These are phyloP conservation scores for Larimichthys crocea DNA, from an alignment of 2,113 vertebrate genomes.

Conservation along the genomic window DNA sequence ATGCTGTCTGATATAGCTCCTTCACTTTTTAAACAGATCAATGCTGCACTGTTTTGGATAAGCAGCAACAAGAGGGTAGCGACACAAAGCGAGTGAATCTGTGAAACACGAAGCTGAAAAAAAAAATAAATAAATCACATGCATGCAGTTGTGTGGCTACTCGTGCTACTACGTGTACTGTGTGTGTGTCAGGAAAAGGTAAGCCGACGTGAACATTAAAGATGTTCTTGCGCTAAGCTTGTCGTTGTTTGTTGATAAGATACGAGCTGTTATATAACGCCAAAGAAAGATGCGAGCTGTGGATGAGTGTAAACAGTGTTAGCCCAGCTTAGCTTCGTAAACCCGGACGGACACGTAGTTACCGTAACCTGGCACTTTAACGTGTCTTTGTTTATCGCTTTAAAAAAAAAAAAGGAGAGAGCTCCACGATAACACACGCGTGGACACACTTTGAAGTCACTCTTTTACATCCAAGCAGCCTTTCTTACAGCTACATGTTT, in stretches of 20 bases:
- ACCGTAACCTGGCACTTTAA: slow-evolving; percentile 2
- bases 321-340: no score
- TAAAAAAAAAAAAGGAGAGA: no score
- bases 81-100: background rate
- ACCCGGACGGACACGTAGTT: slow-evolving; percentile 42
- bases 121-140: no score
- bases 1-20: no score
- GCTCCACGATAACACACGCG: fast-evolving
- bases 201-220: slow-evolving; percentile 15
- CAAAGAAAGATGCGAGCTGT: fast-evolving
- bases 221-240: slow-evolving; percentile 8
- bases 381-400: background rate
- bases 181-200: slow-evolving; percentile 1
- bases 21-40: no score
- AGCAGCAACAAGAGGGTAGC: background rate
- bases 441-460: fast-evolving
- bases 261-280: background rate
- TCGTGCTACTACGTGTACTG: background rate
- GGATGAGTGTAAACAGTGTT: background rate
- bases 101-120: background rate
- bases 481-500: background rate
- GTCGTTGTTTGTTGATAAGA: background rate
- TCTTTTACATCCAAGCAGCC: fast-evolving
- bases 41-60: no score
- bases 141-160: background rate